phyloP scores from a whole-genome alignment of 2,888 invertebrate genomes.

The Drosophila birchii region DNA sequence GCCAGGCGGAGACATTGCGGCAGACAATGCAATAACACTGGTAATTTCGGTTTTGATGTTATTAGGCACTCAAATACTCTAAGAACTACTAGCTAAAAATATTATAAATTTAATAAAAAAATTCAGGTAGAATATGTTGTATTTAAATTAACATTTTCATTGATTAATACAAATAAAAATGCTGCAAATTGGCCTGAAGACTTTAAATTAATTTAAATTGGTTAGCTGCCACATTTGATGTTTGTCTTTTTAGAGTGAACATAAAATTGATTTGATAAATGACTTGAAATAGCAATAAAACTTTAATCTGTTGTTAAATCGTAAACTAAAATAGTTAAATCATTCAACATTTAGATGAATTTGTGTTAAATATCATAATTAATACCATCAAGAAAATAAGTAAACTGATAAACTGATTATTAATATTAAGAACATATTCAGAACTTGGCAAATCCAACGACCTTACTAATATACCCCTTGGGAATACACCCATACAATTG shows the following conservation, averaged over 20 bases:
- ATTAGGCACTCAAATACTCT: slow-evolving; percentile 49
- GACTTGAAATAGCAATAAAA: neutral
- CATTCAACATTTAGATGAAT: neutral
- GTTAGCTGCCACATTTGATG: neutral
- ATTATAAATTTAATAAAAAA: neutral
- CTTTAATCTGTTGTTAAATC: neutral
- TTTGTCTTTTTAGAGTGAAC: neutral
- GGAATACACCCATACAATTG: slow-evolving; percentile 7
- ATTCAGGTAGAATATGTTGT: neutral
- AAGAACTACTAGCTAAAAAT: neutral
- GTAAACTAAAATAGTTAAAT: neutral
- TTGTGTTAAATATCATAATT: neutral
- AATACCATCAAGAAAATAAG: no score
- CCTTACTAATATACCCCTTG: slow-evolving; percentile 5
- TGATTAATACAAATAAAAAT: neutral
- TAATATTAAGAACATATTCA: neutral
- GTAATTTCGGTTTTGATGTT: neutral
- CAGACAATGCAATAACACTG: slow-evolving; percentile 74
- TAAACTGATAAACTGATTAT: neutral
- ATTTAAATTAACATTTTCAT: neutral
- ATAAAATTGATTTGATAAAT: neutral
- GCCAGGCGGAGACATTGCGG: slow-evolving; percentile 74
- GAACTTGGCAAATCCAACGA: neutral
- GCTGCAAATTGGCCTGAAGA: neutral
- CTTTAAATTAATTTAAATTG: neutral